Evolutionary conservation across 2,797 vertebrate genomes (phyloP).

Genomic region (Acrossocheilus wenchowensis): DNA sequence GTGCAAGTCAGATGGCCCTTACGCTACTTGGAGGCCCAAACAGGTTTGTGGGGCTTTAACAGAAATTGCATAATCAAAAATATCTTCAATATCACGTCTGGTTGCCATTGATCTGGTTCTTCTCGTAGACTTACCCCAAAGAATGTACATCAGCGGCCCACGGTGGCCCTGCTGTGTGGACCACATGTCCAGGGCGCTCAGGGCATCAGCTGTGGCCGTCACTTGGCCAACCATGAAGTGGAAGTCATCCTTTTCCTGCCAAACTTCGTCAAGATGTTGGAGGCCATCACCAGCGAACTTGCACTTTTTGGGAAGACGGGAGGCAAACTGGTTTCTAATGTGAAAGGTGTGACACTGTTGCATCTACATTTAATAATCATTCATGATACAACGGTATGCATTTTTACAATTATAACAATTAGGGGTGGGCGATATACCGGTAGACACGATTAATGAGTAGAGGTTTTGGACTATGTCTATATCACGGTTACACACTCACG

Average conservation of each 20-base stretch:
- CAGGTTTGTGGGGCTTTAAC: conserved; percentile 79
- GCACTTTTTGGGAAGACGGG: conserved; percentile 91
- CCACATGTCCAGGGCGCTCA: conserved; percentile 97
- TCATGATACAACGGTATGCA: background rate
- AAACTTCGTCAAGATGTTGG: conserved; percentile 98
- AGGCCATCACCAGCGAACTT: conserved; percentile 91
- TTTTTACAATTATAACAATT: background rate
- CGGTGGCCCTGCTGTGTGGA: conserved; percentile 92
- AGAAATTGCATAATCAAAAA: background rate
- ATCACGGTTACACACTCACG: too few species aligned
- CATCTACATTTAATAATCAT: background rate
- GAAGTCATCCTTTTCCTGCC: conserved; percentile 95
- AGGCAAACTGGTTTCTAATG: conserved; percentile 91
- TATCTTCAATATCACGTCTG: background rate
- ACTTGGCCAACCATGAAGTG: conserved; percentile 96
- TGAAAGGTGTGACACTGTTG: conserved; percentile 83
- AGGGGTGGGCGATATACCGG: too few species aligned
- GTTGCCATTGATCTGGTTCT: background rate
- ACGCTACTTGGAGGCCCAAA: conserved; percentile 96
- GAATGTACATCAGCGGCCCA: conserved; percentile 96
- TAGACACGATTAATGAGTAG: too few species aligned
- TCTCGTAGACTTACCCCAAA: conserved; percentile 90
- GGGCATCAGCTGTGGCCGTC: conserved; percentile 96
- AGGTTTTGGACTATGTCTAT: too few species aligned
- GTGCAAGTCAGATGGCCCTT: conserved; percentile 97